A percentile compares a stretch with the other conserved stretches of the same genome.
These are phyloP conservation scores for Lissocephala sabroskyi DNA, from an alignment of 2,888 invertebrate genomes.

Conservation along the genomic window DNA sequence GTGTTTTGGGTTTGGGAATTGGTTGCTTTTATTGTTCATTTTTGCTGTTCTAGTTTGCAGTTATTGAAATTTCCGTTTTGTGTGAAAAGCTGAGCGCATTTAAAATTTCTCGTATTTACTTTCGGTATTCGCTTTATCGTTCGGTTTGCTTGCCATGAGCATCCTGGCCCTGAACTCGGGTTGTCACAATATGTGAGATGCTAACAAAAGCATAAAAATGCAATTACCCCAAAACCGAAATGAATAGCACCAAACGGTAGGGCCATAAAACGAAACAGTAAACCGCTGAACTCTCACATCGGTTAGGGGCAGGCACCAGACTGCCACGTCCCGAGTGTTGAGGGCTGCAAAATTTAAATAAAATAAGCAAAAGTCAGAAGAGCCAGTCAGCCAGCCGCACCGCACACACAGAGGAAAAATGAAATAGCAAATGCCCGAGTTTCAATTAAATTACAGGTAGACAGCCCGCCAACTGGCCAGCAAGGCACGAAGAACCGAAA, in stretches of 20 bases:
- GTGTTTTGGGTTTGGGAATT: no score
- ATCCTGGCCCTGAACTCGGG: neutral
- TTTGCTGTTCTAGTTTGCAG: conserved; percentile 2
- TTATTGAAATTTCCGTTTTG: conserved; percentile 25
- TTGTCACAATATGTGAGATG: conserved; percentile 25
- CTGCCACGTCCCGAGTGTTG: no score
- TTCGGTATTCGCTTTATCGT: no score
- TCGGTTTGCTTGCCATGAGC: no score
- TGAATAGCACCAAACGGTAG: conserved; percentile 33
- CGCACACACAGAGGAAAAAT: conserved; percentile 12
- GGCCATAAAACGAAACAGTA: conserved; percentile 34
- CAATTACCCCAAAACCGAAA: conserved; percentile 45
- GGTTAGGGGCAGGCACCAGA: no score
- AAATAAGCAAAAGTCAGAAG: conserved; percentile 27
- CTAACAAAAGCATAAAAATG: conserved; percentile 55
- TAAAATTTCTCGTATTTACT: no score
- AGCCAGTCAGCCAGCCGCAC: neutral
- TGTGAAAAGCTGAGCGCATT: no score
- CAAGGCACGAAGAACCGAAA: neutral
- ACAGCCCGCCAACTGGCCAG: neutral
- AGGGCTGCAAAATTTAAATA: conserved; percentile 41
- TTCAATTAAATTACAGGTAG: conserved; percentile 58
- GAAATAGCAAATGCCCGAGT: conserved; percentile 50
- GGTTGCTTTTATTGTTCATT: conserved; percentile 1
- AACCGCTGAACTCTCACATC: conserved; percentile 34